Percentiles rank a stretch among this genome's conserved stretches.
These are phyloP conservation scores for Aphelinus certus DNA, from an alignment of 1,140 invertebrate species.

Conservation along the genomic window DNA sequence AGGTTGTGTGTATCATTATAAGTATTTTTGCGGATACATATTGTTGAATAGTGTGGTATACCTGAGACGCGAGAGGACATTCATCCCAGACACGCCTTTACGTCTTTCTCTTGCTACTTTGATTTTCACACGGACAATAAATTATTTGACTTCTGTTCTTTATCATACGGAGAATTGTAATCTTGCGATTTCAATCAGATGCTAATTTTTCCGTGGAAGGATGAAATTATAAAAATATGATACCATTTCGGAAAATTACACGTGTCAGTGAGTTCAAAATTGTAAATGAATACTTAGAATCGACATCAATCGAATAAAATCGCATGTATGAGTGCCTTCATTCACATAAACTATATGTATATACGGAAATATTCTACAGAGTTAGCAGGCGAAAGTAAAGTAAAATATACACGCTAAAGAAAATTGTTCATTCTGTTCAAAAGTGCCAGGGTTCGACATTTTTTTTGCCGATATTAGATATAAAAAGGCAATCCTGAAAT, in stretches of 20 bases:
- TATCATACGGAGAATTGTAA: too few relatives aligned
- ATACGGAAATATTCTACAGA: background rate
- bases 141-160: too few relatives aligned
- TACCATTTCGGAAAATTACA: too few relatives aligned
- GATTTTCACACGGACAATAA: too few relatives aligned
- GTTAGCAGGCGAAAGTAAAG: background rate
- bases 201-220: too few relatives aligned
- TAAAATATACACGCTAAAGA: background rate
- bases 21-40: slow-evolving; percentile 53
- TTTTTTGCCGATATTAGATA: background rate
- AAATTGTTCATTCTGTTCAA: too few relatives aligned
- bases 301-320: background rate
- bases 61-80: too few relatives aligned
- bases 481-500: slow-evolving; percentile 25
- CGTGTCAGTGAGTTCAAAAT: background rate
- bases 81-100: too few relatives aligned
- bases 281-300: background rate
- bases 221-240: too few relatives aligned
- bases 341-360: background rate
- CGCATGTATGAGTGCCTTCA: slow-evolving; percentile 4
- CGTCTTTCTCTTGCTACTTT: too few relatives aligned
- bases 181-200: too few relatives aligned
- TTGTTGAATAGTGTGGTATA: slow-evolving; percentile 60
- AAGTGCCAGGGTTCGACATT: too few relatives aligned
- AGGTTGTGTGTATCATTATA: slow-evolving; percentile 67